Percentiles rank a stretch among this genome's conserved stretches.
These are phyloP conservation scores for Brenthis daphne DNA, from an alignment of 2,888 invertebrate genomes.

Conservation along the genomic window DNA sequence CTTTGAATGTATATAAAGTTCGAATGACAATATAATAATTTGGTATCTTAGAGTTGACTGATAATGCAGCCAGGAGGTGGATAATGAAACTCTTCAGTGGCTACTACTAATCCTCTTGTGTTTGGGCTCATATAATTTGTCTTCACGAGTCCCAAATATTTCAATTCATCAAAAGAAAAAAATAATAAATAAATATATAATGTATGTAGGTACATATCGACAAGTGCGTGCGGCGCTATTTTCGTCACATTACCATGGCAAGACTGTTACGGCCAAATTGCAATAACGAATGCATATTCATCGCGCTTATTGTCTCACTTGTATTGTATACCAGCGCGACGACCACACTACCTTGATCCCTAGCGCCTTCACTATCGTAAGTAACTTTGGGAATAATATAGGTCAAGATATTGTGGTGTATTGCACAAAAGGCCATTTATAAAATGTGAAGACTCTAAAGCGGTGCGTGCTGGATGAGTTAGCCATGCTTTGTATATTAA, in stretches of 20 bases:
- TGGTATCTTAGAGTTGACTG: too few species aligned
- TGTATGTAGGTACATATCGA: neutral
- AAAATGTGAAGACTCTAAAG: constrained; percentile 12
- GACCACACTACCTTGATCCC: constrained; percentile 51
- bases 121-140: too few species aligned
- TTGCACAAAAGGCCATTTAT: constrained; percentile 30
- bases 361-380: constrained; percentile 12
- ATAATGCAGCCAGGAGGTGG: too few species aligned
- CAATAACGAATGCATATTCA: constrained; percentile 78
- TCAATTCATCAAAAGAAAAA: too few species aligned
- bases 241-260: constrained; percentile 78
- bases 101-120: too few species aligned
- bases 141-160: too few species aligned
- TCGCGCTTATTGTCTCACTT: constrained; percentile 69
- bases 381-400: neutral
- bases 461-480: constrained; percentile 16
- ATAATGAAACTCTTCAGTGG: too few species aligned
- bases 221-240: constrained; percentile 56
- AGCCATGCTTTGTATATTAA: neutral
- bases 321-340: constrained; percentile 62
- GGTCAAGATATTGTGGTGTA: constrained; percentile 30
- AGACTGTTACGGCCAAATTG: constrained; percentile 75
- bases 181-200: neutral
- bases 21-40: too few species aligned
- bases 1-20: too few species aligned